Conservation (phyloP, 2,888 invertebrate genomes). For the Aleiodes testaceus region DNA sequence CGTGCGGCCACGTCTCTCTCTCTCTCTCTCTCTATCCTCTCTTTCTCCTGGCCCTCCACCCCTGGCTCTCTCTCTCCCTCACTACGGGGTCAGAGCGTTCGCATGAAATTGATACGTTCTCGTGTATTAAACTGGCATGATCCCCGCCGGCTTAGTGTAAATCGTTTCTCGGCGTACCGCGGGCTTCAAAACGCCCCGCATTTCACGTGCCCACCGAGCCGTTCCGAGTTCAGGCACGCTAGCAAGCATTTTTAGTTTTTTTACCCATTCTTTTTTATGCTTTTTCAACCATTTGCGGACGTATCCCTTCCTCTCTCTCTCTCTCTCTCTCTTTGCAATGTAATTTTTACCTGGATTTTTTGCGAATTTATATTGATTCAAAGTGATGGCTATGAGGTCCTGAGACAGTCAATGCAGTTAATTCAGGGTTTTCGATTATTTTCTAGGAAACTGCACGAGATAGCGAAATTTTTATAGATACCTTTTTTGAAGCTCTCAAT, state of each 20-base stretch:
- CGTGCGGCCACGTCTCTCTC: constrained; percentile 31
- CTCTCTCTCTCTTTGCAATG: too few relatives aligned
- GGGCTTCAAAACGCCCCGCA: constrained; percentile 32
- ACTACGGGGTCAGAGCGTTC: constrained; percentile 60
- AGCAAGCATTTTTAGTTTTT: constrained; percentile 23
- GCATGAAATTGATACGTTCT: constrained; percentile 69
- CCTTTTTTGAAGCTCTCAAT: too few relatives aligned
- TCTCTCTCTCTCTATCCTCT: too few relatives aligned
- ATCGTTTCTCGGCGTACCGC: constrained; percentile 53
- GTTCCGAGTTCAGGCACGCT: neutral
- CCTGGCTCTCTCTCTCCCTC: constrained; percentile 46
- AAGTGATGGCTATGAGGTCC: too few relatives aligned
- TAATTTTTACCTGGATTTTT: too few relatives aligned
- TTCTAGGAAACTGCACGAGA: too few relatives aligned
- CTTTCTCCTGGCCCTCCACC: too few relatives aligned
- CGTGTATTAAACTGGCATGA: constrained; percentile 62
- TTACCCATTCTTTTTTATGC: constrained; percentile 10
- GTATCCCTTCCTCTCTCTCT: too few relatives aligned
- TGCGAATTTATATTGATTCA: too few relatives aligned
- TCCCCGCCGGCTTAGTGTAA: constrained; percentile 59
- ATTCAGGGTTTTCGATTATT: too few relatives aligned
- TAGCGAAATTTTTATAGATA: too few relatives aligned
- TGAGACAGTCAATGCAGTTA: too few relatives aligned
- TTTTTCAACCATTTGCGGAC: neutral
- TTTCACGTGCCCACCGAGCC: constrained; percentile 14